phyloP scores from a whole-genome alignment of 2,113 vertebrate genomes.

The Mugil cephalus region DNA sequence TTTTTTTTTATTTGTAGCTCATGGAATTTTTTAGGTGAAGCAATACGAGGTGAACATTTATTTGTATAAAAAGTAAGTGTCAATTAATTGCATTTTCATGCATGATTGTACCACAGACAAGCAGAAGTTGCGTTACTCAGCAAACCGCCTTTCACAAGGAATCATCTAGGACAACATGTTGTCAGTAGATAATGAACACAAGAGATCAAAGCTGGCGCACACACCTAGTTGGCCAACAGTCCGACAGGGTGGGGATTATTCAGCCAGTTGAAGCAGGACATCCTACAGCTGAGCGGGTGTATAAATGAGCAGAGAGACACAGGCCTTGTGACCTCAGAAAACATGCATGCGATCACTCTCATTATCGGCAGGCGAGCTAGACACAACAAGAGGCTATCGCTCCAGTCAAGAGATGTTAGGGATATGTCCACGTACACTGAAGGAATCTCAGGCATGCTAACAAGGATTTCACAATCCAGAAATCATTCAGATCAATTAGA shows the following conservation, averaged over 20 bases:
- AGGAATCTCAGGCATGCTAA: slow-evolving; percentile 31
- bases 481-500: slow-evolving; percentile 23
- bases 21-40: not conserved
- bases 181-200: no score
- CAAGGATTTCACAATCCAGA: slow-evolving; percentile 17
- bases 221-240: slow-evolving; percentile 18
- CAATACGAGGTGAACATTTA: no score
- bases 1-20: no score
- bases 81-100: no score
- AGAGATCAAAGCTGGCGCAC: not conserved
- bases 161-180: no score
- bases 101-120: no score
- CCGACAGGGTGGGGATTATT: slow-evolving; percentile 23
- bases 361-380: not conserved
- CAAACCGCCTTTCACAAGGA: no score
- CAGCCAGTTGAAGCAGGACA: slow-evolving; percentile 41
- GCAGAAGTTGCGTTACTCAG: no score
- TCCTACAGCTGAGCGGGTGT: slow-evolving; percentile 25
- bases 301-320: slow-evolving; percentile 15
- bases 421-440: not conserved
- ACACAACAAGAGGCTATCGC: not conserved
- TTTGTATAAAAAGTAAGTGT: no score
- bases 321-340: not conserved
- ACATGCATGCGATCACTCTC: not conserved
- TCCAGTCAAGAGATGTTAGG: not conserved